phyloP scores from a whole-genome alignment of 2,113 vertebrate species.

The Cryptotis parvus region DNA sequence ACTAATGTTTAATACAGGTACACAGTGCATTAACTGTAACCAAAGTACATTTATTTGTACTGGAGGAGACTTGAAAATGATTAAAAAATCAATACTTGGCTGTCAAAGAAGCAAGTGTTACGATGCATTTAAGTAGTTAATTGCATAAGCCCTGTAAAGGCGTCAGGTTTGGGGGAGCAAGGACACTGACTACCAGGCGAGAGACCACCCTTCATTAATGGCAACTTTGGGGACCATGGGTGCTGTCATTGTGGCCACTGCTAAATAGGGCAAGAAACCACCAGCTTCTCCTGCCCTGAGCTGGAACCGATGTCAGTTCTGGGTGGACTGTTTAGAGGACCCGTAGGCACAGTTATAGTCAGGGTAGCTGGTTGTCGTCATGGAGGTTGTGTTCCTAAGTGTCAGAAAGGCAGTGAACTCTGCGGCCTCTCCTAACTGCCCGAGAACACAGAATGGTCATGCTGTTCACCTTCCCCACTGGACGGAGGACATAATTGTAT shows the following conservation, averaged over 20 bases:
- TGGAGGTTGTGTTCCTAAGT: not conserved
- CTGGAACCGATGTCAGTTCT: too few relatives aligned
- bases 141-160: conserved; percentile 91
- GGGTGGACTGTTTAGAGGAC: not conserved
- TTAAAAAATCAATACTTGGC: conserved; percentile 95
- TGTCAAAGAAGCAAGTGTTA: conserved; percentile 92
- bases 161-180: conserved; percentile 88
- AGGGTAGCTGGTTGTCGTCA: not conserved
- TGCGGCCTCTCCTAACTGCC: not conserved
- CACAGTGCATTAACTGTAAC: conserved; percentile 93
- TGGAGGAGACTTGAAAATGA: conserved; percentile 94
- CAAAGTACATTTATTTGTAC: conserved; percentile 93
- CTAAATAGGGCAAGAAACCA: conserved; percentile 52
- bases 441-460: not conserved
- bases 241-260: conserved; percentile 56
- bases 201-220: conserved; percentile 82
- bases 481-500: too few relatives aligned
- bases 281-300: not conserved
- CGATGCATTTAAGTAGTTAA: conserved; percentile 92
- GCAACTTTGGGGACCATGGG: conserved; percentile 70
- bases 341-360: not conserved
- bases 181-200: conserved; percentile 85
- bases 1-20: conserved; percentile 88
- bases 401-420: not conserved
- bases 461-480: too few relatives aligned